phyloP scores from a whole-genome alignment of 1,140 invertebrate genomes.

The Drosophila rhopaloa region DNA sequence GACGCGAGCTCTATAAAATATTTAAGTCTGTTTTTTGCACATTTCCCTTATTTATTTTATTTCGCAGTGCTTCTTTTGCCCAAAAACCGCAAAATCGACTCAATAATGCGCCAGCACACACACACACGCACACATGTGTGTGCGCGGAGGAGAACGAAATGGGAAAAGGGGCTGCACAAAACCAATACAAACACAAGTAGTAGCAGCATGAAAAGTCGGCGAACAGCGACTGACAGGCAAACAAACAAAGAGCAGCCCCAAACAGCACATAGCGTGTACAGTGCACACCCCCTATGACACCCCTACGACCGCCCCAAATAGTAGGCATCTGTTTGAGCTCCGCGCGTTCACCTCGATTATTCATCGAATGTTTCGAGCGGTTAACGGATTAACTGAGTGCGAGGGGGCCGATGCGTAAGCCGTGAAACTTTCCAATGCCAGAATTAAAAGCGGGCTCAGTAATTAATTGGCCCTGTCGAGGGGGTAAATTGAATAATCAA shows the following conservation, averaged over 20 bases:
- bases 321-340: conserved; percentile 54
- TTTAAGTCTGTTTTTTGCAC: conserved; percentile 46
- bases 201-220: conserved; percentile 35
- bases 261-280: too few relatives aligned
- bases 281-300: neutral
- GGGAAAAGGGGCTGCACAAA: neutral
- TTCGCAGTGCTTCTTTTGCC: conserved; percentile 45
- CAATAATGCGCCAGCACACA: conserved; percentile 66
- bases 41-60: conserved; percentile 42
- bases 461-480: conserved; percentile 22
- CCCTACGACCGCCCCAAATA: conserved; percentile 25
- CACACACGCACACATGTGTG: neutral
- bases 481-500: conserved; percentile 36
- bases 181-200: conserved; percentile 28
- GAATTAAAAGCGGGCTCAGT: neutral
- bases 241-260: conserved; percentile 29
- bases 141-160: neutral
- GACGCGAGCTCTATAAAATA: conserved; percentile 43
- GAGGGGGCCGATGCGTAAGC: neutral
- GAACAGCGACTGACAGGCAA: conserved; percentile 40
- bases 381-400: conserved; percentile 40
- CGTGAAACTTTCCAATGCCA: conserved; percentile 4
- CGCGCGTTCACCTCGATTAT: conserved; percentile 60
- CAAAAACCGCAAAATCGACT: conserved; percentile 77
- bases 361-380: conserved; percentile 59